Percentiles rank a stretch among this genome's conserved stretches.
These are phyloP conservation scores for Thunnus maccoyii DNA, from an alignment of 2,113 vertebrate species.

Conservation along the genomic window DNA sequence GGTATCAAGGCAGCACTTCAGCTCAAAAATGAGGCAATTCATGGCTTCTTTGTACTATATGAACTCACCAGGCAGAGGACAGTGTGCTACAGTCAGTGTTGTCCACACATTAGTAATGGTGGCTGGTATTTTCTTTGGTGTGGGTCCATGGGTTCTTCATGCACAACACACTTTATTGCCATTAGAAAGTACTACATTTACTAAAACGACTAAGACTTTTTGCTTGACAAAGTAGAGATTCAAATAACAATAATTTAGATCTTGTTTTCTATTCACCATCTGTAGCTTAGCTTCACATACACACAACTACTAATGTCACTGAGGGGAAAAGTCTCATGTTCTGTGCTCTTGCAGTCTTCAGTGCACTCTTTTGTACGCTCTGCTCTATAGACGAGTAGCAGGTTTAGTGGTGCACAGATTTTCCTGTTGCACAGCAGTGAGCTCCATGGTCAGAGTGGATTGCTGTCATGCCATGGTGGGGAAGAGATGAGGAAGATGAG, in stretches of 20 bases:
- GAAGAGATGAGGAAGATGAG: slow-evolving; percentile 64
- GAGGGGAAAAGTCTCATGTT: slow-evolving; percentile 28
- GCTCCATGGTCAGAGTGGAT: slow-evolving; percentile 64
- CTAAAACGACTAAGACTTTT: background rate
- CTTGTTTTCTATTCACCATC: background rate
- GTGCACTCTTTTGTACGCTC: slow-evolving; percentile 49
- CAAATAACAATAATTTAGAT: slow-evolving; percentile 34
- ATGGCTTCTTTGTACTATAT: slow-evolving; percentile 28
- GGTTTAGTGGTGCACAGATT: slow-evolving; percentile 60
- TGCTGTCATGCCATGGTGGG: slow-evolving; percentile 68
- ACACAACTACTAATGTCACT: slow-evolving; percentile 6
- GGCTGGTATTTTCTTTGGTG: slow-evolving; percentile 4
- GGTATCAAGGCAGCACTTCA: slow-evolving; percentile 74
- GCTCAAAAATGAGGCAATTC: slow-evolving; percentile 59
- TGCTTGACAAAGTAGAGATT: slow-evolving; percentile 37
- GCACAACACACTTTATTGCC: slow-evolving; percentile 32
- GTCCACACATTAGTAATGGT: slow-evolving; percentile 59
- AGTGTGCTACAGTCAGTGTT: slow-evolving; percentile 45
- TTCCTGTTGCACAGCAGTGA: slow-evolving; percentile 69
- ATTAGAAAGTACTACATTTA: background rate
- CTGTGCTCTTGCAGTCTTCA: slow-evolving; percentile 30
- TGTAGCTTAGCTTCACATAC: background rate
- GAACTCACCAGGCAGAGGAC: slow-evolving; percentile 62
- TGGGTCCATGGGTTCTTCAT: slow-evolving; percentile 25
- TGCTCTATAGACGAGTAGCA: slow-evolving; percentile 35